A percentile compares a stretch with the other conserved stretches of the same genome.
Evolutionary conservation across 2,797 vertebrate species (phyloP).

Genomic region (Anomalospiza imberbis): DNA sequence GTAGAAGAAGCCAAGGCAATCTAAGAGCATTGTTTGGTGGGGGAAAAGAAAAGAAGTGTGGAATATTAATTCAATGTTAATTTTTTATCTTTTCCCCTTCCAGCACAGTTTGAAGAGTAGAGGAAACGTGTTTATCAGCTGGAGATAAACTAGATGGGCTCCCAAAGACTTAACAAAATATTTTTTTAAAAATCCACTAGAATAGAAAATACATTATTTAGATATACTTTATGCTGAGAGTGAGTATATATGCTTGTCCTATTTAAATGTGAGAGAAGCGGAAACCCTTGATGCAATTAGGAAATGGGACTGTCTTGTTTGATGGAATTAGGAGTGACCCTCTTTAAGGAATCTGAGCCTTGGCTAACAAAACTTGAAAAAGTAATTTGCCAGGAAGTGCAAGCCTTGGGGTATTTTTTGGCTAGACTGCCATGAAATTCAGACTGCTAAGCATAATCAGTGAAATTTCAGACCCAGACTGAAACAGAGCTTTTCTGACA

Average conservation of each 20-base stretch:
- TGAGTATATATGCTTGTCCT: conserved; percentile 79
- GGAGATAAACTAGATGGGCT: conserved; percentile 75
- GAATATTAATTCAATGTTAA: conserved; percentile 61
- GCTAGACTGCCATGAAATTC: conserved; percentile 45
- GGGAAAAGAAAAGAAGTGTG: conserved; percentile 63
- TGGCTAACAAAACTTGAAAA: conserved; percentile 41
- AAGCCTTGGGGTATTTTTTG: conserved; percentile 60
- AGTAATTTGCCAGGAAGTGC: conserved; percentile 51
- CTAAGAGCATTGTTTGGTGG: conserved; percentile 55
- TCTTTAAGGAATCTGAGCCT: conserved; percentile 50
- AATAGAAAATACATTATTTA: conserved; percentile 81
- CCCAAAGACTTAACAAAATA: conserved; percentile 81
- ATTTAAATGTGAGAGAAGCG: conserved; percentile 76
- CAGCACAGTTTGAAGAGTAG: conserved; percentile 66
- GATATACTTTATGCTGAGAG: conserved; percentile 80
- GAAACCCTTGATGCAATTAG: conserved; percentile 74
- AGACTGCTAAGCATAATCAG: conserved; percentile 28
- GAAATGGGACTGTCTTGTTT: conserved; percentile 64
- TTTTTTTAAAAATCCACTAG: conserved; percentile 81
- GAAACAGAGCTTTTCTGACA: conserved; percentile 64
- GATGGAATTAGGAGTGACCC: conserved; percentile 47
- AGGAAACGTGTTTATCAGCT: conserved; percentile 72
- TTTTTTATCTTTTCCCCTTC: conserved; percentile 70
- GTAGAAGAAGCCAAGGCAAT: conserved; percentile 47
- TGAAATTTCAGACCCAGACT: conserved; percentile 23